These are phyloP conservation scores for Pediacus dermestoides DNA, from an alignment of 2,888 invertebrate genomes.

Conservation along the genomic window DNA sequence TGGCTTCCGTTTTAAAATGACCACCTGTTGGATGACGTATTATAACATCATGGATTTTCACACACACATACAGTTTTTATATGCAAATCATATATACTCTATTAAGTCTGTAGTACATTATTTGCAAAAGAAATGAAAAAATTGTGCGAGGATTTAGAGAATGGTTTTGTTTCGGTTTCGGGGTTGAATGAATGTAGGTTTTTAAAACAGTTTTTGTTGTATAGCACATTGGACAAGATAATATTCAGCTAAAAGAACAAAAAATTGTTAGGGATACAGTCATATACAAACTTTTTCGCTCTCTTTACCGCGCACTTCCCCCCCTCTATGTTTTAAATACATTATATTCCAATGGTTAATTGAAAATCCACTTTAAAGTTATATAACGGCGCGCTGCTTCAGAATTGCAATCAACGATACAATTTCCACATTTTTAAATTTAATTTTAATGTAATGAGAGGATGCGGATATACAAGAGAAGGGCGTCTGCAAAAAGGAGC, in stretches of 20 bases:
- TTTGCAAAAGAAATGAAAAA: too few relatives aligned
- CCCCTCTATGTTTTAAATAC: conserved; percentile 40
- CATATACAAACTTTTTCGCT: too few relatives aligned
- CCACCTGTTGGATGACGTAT: conserved; percentile 25
- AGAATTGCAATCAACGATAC: conserved; percentile 52
- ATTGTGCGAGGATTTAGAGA: too few relatives aligned
- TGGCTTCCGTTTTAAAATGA: conserved; percentile 25
- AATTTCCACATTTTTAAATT: conserved; percentile 53
- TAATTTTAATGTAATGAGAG: conserved; percentile 51
- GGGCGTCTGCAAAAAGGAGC: conserved; percentile 44
- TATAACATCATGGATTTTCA: too few relatives aligned
- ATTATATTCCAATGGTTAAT: conserved; percentile 50
- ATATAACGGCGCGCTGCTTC: conserved; percentile 27
- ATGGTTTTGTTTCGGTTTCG: too few relatives aligned
- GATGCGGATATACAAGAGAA: conserved; percentile 30
- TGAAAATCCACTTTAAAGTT: conserved; percentile 52
- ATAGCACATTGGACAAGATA: conserved; percentile 35
- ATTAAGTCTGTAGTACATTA: too few relatives aligned
- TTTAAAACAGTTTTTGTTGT: too few relatives aligned
- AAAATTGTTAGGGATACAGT: background rate
- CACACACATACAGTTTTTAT: too few relatives aligned
- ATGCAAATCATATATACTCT: too few relatives aligned
- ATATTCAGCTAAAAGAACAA: conserved; percentile 22
- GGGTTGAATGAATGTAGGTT: too few relatives aligned
- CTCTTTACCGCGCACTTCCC: background rate